Base-by-base conservation (phyloP, 2,113 vertebrate genomes). In the Pampusana beccarii region DNA sequence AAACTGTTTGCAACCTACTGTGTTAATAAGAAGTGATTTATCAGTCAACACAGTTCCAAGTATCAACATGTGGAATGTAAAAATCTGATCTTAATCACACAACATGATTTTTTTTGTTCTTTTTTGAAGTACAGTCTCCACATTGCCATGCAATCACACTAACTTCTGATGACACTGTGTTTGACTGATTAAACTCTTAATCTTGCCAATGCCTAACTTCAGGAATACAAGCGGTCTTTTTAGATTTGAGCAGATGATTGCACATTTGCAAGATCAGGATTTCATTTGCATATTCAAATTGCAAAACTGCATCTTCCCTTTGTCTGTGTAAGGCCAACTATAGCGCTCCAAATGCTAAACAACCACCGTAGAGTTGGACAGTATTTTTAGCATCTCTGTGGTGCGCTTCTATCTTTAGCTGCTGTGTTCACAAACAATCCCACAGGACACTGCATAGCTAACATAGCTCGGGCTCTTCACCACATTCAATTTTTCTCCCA, bases 351-450 rank as follows among this genome's bases (percentile, higher is more conserved):
- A 92, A 95, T 85, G 92, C 96, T 97, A 85, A 95, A 94, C 91
- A 95, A 93, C 83, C 86, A 93, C 73, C 1, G 2, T 65, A 46
- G 80, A 92, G 92, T 51, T 94, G 94, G 96, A 73, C 92, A 91
- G 78, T 97, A 97, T 96, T 97, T 96, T 96, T 97, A 96, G 96
- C 92, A 91, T 91, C 92, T 96, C 95, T 92, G 6, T 93, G 93
- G 83, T 94, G 80, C 73, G 46, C 91, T 93, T 92, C 95, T 96
- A 95, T 96, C 93, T 96, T 97, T 96, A 96, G 95, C 88, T 87
- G 86, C 89, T 91, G 86, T 48, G 70, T 85, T 95, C 91, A 94
- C 86, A 95, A 93, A 94, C 93, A 95, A 93, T 96, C 96, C 92
- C 92, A 89, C 83, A 95, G 92, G 96, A 96, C 86, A 56, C 80